Conservation (phyloP, 2,113 vertebrate species). For the Malaclemys terrapin region DNA sequence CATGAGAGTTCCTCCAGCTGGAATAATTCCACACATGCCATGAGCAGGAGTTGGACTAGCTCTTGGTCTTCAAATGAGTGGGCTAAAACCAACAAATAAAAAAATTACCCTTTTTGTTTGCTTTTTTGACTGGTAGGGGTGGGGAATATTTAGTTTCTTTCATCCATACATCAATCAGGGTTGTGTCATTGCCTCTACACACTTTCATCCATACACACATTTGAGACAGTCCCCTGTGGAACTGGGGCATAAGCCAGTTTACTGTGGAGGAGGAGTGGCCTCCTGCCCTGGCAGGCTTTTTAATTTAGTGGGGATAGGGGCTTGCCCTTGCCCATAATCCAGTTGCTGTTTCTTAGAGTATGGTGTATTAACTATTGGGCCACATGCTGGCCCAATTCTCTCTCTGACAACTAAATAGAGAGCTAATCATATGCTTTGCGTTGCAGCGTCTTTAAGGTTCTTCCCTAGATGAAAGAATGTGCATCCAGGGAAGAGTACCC, state of each 20-base stretch:
- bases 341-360: background rate
- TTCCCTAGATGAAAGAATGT: background rate
- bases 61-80: background rate
- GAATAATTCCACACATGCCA: background rate
- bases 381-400: background rate
- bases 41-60: background rate
- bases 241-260: background rate
- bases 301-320: background rate
- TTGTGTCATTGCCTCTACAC: too few relatives aligned
- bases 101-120: background rate
- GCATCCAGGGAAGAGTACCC: background rate
- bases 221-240: background rate
- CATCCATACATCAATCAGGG: background rate
- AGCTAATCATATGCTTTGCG: background rate
- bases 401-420: background rate
- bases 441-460: background rate
- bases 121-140: background rate
- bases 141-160: background rate
- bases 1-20: background rate
- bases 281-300: background rate
- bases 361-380: background rate
- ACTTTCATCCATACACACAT: background rate
- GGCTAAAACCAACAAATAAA: background rate
- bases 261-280: background rate
- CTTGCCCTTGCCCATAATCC: background rate